Base-by-base conservation (phyloP, 2,888 invertebrate species). In the Callinectes sapidus region DNA sequence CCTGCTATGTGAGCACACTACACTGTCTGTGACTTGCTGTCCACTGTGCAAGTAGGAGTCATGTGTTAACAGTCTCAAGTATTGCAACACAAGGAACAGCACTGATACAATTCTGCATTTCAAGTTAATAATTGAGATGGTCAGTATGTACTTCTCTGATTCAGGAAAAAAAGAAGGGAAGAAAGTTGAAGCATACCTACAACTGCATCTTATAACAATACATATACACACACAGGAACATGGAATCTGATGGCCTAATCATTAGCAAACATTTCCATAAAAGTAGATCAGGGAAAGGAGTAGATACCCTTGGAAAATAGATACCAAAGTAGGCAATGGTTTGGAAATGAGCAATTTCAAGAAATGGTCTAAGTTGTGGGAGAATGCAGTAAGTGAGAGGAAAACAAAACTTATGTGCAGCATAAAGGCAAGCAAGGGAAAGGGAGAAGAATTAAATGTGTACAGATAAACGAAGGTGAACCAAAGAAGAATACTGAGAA, bases 281-380 rank as follows among this genome's bases (percentile, higher is more conserved):
- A 81, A 28, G 10, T 32, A 81, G 28, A 35, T 81, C 35, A 81
- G 18, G 81, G 87, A 87, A 86, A 86, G 87, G 87, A 54, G 87
- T 87, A 54, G 87, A 54, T 42, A 87, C 0, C 23, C 87, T 54
- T 35, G 18, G 16, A 28, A 87, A 87, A 23, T n/a, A 14, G 48
- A 39, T 48, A 86, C 23, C 35, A 39, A 86, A 16, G n/a, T 10
- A 86, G 6, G 23, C 48, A 39, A 85, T 23, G 54, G 23, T 13
- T 48, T 42, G 35, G 42, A 28, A 87, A 35, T 5, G 32, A 35
- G 32, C 81, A 81, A 32, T 81, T 81, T 81, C 35, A 35, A 81
- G 35, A 81, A 32, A 32, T 35, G 35, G 81, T 81, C 16, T 18
- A 81, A 81, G 81, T 81, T 81, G 81, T 16, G 87, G 35, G 86